These are phyloP conservation scores for Drymonia ruficornis DNA, from an alignment of 2,888 invertebrate species.

Conservation along the genomic window DNA sequence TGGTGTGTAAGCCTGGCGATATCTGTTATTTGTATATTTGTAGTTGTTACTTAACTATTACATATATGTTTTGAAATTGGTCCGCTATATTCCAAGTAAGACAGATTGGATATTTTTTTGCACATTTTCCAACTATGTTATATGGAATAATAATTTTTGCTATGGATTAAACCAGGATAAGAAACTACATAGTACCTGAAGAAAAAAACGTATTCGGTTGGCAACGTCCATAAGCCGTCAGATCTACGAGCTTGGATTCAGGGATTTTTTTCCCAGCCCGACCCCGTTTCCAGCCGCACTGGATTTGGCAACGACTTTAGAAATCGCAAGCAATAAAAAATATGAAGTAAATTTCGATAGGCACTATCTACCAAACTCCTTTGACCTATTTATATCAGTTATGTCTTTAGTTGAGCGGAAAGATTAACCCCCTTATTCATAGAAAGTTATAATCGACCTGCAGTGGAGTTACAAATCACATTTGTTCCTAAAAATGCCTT, in stretches of 20 bases:
- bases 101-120: not conserved
- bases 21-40: too few relatives aligned
- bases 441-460: too few relatives aligned
- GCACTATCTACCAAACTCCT: conserved; percentile 1
- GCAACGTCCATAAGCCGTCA: not conserved
- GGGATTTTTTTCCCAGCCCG: not conserved
- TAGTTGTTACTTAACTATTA: too few relatives aligned
- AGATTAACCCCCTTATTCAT: too few relatives aligned
- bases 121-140: too few relatives aligned
- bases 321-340: conserved; percentile 7
- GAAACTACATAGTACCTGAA: too few relatives aligned
- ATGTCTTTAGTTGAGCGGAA: not conserved
- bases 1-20: too few relatives aligned
- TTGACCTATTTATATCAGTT: conserved; percentile 1
- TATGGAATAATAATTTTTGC: too few relatives aligned
- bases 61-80: too few relatives aligned
- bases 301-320: conserved; percentile 7
- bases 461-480: too few relatives aligned
- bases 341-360: conserved; percentile 2
- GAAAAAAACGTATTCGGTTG: not conserved
- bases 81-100: not conserved
- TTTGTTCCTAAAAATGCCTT: too few relatives aligned
- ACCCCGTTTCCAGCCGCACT: conserved; percentile 3
- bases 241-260: not conserved
- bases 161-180: too few relatives aligned